Conservation (phyloP, 1,140 invertebrate genomes). For the Daktulosphaira vitifoliae region DNA sequence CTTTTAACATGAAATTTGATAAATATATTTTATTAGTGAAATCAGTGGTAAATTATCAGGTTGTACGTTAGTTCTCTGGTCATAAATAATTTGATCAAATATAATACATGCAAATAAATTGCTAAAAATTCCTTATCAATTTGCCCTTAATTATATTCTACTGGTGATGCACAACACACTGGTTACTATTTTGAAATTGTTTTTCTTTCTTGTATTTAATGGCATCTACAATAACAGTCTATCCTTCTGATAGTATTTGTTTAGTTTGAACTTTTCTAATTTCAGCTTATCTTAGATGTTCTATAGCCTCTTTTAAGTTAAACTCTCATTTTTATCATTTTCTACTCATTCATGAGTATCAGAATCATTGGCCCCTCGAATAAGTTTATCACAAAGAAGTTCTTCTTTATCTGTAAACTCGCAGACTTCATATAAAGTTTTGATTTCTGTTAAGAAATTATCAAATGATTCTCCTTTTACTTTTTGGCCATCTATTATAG, state of each 20-base stretch:
- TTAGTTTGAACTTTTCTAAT: too few species aligned
- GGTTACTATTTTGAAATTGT: constrained; percentile 17
- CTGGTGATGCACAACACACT: neutral
- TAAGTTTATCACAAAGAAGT: neutral
- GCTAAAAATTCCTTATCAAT: constrained; percentile 42
- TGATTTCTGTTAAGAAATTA: too few species aligned
- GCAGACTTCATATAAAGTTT: too few species aligned
- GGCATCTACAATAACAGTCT: too few species aligned
- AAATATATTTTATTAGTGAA: constrained; percentile 37
- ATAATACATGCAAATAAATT: constrained; percentile 39
- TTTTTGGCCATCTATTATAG: too few species aligned
- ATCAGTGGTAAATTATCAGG: constrained; percentile 44
- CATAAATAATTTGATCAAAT: constrained; percentile 42
- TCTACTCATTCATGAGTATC: neutral
- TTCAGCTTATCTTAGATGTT: too few species aligned
- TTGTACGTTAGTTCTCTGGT: constrained; percentile 38
- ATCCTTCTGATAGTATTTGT: too few species aligned
- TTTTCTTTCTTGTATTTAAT: too few species aligned
- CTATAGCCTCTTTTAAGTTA: too few species aligned
- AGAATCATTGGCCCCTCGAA: neutral
- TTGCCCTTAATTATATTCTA: constrained; percentile 9
- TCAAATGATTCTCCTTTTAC: too few species aligned
- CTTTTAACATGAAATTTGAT: constrained; percentile 37
- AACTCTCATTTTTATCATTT: too few species aligned
- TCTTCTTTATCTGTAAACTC: neutral